Base-by-base conservation (phyloP, 2,797 vertebrate species). In the Nasua narica region DNA sequence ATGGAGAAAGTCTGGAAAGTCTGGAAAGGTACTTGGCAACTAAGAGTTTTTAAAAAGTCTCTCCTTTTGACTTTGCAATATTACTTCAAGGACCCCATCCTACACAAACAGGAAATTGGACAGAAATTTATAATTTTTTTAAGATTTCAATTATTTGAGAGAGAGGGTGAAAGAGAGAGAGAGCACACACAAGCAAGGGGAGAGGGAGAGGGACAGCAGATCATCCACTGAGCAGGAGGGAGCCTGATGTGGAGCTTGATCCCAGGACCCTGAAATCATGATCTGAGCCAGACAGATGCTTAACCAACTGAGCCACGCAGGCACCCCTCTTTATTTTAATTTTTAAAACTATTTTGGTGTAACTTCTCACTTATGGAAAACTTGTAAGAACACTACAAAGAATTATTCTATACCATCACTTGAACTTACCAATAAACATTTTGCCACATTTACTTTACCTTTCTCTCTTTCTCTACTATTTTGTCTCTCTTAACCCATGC, bases 311-410 rank as follows among this genome's bases (percentile, higher is more conserved):
- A 74, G 15, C 40, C 27, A 76, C 43, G 27, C 27, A 48, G 43
- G 15, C 2, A 2, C 43, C 15, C 27, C 43, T 32, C 16, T 46
- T 46, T 19, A 74, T 83, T 6, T 50, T 46, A 58, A 27, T 7
- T 77, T 72, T 83, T 83, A 40, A 86, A 95, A 89, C 60, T 74
- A 27, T 50, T 96, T 87, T 25, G 16, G 94, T 87, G 78, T 90
- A 87, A 67, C 15, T 89, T 81, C 14, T 50, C 27, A 67, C 23
- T 43, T 40, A 58, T 1, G 60, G 70, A 93, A 72, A 79, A 69
- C 58, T 93, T 90, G 0, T 32, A 93, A 43, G 40, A 94, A 46
- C 67, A 87, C 48, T 40, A 52, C 54, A 52, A 74, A 87, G 29
- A 92, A 67, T 19, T 83, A n/a, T 52, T 88, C 50, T 60, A 19